Evolutionary conservation across 2,113 vertebrate genomes (phyloP).

Genomic region (Bostrychus sinensis): DNA sequence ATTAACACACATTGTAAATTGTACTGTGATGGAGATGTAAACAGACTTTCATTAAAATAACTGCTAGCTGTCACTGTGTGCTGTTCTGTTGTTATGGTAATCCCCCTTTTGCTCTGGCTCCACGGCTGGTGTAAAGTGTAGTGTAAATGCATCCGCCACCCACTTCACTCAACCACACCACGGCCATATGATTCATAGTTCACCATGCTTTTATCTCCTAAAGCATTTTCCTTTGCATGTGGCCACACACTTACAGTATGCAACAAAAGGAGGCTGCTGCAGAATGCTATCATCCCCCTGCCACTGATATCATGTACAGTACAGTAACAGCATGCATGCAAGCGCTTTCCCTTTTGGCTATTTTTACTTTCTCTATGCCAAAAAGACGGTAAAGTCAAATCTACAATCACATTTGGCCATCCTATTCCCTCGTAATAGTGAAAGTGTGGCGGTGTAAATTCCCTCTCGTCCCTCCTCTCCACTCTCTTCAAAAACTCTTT

Average conservation of each 20-base stretch:
- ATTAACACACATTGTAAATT: background rate
- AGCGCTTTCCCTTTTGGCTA: constrained; percentile 21
- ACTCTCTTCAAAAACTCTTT: constrained; percentile 83
- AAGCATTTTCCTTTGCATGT: constrained; percentile 37
- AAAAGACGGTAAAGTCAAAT: constrained; percentile 74
- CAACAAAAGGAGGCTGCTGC: background rate
- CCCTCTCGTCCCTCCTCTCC: constrained; percentile 73
- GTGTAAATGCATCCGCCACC: constrained; percentile 68
- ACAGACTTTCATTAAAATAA: constrained; percentile 1
- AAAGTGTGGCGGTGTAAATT: constrained; percentile 84
- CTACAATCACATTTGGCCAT: constrained; percentile 51
- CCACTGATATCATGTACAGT: background rate
- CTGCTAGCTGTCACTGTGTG: background rate
- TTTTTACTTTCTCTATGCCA: constrained; percentile 28
- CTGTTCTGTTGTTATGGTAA: constrained; percentile 30
- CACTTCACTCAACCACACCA: constrained; percentile 65
- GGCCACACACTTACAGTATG: background rate
- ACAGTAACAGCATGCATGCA: background rate
- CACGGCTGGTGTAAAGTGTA: constrained; percentile 29
- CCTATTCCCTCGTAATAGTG: constrained; percentile 77
- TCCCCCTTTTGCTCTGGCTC: constrained; percentile 16
- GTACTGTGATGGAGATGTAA: background rate
- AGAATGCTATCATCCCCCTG: background rate
- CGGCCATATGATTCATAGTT: constrained; percentile 59
- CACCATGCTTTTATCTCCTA: constrained; percentile 40